phyloP scores from a whole-genome alignment of 2,113 vertebrate genomes.

The Cyanoliseus patagonus region DNA sequence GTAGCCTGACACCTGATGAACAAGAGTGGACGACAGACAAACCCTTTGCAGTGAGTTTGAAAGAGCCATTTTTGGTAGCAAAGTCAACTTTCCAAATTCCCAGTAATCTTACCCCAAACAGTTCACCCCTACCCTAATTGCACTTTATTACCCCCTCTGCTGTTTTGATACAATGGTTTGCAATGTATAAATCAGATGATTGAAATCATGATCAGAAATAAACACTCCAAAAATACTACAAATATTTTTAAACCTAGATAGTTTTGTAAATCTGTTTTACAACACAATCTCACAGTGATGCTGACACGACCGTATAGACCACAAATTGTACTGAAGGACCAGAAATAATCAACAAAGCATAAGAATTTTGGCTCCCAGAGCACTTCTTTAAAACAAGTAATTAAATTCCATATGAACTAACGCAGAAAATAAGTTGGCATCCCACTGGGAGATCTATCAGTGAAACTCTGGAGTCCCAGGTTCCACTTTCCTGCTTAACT shows the following conservation, averaged over 20 bases:
- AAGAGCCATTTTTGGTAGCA: background rate
- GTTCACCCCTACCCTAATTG: background rate
- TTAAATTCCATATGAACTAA: background rate
- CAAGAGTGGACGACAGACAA: background rate
- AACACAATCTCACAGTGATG: background rate
- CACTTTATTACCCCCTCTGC: background rate
- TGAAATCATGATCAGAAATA: background rate
- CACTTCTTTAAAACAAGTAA: background rate
- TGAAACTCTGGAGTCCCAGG: background rate
- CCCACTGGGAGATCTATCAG: background rate
- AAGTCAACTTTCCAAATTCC: background rate
- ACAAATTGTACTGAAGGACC: background rate
- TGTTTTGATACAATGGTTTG: background rate
- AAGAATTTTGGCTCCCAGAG: background rate
- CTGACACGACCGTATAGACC: background rate
- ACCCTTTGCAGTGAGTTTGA: background rate
- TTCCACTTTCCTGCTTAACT: background rate
- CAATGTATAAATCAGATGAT: background rate
- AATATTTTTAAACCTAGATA: background rate
- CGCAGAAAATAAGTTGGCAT: background rate
- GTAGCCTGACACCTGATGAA: background rate
- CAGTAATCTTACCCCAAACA: background rate
- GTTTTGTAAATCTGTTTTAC: background rate
- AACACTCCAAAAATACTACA: background rate
- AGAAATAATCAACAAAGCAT: background rate